Conservation (phyloP, 2,797 vertebrate species). For the Hirundo rustica region DNA sequence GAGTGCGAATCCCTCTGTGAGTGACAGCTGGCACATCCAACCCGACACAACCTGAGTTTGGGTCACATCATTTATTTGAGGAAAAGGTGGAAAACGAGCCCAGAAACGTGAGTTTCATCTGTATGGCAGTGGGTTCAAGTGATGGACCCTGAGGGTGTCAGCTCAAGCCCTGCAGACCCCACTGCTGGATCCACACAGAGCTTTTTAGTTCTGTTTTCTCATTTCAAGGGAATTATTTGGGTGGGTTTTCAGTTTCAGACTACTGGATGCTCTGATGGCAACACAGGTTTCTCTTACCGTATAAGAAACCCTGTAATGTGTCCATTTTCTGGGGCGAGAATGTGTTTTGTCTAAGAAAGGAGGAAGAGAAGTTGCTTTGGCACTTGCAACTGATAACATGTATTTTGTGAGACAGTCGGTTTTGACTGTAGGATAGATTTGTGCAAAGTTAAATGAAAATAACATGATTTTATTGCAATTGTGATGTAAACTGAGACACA, state of each 20-base stretch:
- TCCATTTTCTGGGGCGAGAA: neutral
- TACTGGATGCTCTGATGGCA: neutral
- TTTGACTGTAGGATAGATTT: neutral
- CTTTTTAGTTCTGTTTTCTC: neutral
- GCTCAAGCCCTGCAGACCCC: accelerated
- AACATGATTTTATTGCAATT: neutral
- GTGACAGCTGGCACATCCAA: accelerated
- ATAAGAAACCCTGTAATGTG: accelerated
- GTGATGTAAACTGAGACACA: neutral
- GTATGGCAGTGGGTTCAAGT: neutral
- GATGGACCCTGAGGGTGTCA: neutral
- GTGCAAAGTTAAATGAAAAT: neutral
- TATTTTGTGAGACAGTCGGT: neutral
- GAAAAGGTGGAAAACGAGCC: neutral
- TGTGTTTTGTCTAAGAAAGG: neutral
- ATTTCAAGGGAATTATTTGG: neutral
- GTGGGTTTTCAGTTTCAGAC: neutral
- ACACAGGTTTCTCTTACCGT: neutral
- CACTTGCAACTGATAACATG: accelerated
- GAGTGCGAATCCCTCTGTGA: neutral
- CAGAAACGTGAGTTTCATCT: neutral
- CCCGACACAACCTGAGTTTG: accelerated
- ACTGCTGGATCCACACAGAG: neutral
- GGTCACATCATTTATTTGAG: accelerated
- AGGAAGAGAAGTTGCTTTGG: constrained; percentile 10